Evolutionary conservation across 2,797 vertebrate genomes (phyloP).

Genomic region (Oreochromis grahami): DNA sequence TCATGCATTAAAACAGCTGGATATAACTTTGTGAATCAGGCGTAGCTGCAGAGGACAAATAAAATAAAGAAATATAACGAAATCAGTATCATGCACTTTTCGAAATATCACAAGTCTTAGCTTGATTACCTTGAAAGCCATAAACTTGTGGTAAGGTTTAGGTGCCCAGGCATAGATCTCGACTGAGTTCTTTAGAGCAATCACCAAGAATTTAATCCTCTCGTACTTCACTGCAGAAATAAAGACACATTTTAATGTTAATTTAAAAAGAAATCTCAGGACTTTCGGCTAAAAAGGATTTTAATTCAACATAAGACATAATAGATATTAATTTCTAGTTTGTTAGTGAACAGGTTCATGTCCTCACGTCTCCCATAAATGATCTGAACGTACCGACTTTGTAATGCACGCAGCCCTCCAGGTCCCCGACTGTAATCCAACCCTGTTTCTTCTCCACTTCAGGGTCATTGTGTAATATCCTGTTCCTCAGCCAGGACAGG

Average conservation of each 20-base stretch:
- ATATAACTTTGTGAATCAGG: not conserved
- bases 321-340: not conserved
- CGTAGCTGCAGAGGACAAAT: not conserved
- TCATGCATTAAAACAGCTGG: rapidly evolving
- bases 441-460: slow-evolving; percentile 99
- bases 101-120: rapidly evolving
- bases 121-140: slow-evolving; percentile 95
- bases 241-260: not conserved
- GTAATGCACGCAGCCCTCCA: slow-evolving; percentile 98
- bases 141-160: slow-evolving; percentile 99
- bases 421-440: slow-evolving; percentile 95
- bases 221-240: slow-evolving; percentile 90
- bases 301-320: rapidly evolving
- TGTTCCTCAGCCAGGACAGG: slow-evolving; percentile 96
- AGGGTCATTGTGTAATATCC: slow-evolving; percentile 97
- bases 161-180: slow-evolving; percentile 99
- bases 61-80: rapidly evolving
- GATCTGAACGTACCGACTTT: slow-evolving; percentile 88
- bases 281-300: not conserved
- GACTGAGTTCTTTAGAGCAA: slow-evolving; percentile 96
- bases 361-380: not conserved
- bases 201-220: slow-evolving; percentile 98
- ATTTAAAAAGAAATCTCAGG: rapidly evolving
- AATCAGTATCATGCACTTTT: rapidly evolving
- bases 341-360: not conserved